Conservation (phyloP, 2,113 vertebrate genomes). For the Scytalopus superciliaris region DNA sequence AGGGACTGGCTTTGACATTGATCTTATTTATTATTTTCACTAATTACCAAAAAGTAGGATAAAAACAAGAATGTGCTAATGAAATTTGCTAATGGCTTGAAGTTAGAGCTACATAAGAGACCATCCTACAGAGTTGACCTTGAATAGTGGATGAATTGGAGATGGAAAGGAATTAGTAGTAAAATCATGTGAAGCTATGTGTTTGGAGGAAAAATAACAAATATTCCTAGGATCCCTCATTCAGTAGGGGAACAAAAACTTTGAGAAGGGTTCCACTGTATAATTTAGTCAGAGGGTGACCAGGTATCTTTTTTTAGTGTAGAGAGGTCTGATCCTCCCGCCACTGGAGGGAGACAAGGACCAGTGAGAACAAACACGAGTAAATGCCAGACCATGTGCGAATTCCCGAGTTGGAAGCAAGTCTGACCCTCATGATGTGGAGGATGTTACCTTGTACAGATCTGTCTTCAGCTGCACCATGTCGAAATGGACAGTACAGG, state of each 20-base stretch:
- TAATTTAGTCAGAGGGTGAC: background rate
- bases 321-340: background rate
- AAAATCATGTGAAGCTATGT: background rate
- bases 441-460: background rate
- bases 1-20: background rate
- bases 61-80: background rate
- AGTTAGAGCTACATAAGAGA: background rate
- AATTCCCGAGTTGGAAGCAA: background rate
- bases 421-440: background rate
- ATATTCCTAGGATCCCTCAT: background rate
- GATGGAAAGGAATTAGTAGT: background rate
- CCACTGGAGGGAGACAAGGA: conserved; percentile 50
- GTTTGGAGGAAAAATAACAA: background rate
- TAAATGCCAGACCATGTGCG: background rate
- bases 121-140: background rate
- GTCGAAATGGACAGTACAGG: background rate
- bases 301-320: background rate
- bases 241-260: background rate
- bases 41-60: background rate
- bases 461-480: background rate
- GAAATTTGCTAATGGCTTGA: background rate
- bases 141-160: background rate
- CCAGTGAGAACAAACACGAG: background rate
- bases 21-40: conserved; percentile 29
- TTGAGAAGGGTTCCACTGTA: background rate